Conservation (phyloP, 2,888 invertebrate species). For the Aspidiotus destructor region DNA sequence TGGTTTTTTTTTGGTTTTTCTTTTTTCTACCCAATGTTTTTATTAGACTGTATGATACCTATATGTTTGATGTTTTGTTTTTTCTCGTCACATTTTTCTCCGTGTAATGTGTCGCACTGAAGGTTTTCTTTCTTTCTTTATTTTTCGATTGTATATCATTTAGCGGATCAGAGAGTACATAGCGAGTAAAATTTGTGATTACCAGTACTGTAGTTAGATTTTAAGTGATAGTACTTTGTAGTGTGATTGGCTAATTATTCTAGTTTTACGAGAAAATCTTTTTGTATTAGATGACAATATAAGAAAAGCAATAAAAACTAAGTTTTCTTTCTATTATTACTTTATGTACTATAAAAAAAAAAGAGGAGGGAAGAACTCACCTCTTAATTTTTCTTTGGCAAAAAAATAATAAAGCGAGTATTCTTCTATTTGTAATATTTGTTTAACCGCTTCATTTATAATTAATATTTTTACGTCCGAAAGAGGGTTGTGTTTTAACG, state of each 20-base stretch:
- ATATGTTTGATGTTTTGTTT: neutral
- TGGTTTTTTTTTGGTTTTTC: slow-evolving; percentile 1
- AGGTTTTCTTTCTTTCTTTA: slow-evolving; percentile 26
- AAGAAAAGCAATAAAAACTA: slow-evolving; percentile 32
- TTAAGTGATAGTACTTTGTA: slow-evolving; percentile 27
- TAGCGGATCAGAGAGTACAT: slow-evolving; percentile 23
- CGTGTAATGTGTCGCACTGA: slow-evolving; percentile 29
- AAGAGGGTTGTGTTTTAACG: slow-evolving; percentile 23
- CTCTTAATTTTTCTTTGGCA: neutral
- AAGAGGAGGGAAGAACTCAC: neutral
- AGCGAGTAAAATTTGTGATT: slow-evolving; percentile 33
- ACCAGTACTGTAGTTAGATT: slow-evolving; percentile 29
- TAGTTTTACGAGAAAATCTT: slow-evolving; percentile 17
- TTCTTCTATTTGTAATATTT: slow-evolving; percentile 31
- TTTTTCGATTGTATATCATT: slow-evolving; percentile 9
- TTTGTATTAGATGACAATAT: slow-evolving; percentile 33
- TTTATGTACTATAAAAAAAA: slow-evolving; percentile 24
- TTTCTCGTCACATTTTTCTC: slow-evolving; percentile 1
- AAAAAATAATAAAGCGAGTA: slow-evolving; percentile 30
- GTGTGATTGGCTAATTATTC: slow-evolving; percentile 32
- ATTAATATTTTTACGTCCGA: neutral
- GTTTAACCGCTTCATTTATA: slow-evolving; percentile 27
- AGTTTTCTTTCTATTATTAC: slow-evolving; percentile 28
- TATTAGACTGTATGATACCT: slow-evolving; percentile 6
- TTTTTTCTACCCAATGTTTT: neutral